These are phyloP conservation scores for Cetoscarus ocellatus DNA, from an alignment of 2,797 vertebrate species.

Conservation along the genomic window DNA sequence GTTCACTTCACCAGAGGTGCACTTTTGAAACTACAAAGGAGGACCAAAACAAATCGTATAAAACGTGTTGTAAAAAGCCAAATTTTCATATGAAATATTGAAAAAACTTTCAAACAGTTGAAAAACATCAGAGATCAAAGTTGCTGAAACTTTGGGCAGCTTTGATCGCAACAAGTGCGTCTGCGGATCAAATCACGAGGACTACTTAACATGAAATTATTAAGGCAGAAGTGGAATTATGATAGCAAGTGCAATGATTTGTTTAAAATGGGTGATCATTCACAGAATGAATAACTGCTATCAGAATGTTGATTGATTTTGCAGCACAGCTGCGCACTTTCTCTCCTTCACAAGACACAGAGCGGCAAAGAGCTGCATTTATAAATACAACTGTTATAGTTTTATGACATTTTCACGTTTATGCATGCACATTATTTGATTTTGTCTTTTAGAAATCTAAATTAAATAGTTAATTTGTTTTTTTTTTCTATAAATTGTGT, in stretches of 20 bases:
- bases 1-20: too few species aligned
- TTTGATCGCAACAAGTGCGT: conserved; percentile 59
- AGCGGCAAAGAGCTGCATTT: conserved; percentile 12
- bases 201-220: conserved; percentile 15
- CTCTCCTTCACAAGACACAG: conserved; percentile 17
- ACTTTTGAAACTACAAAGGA: conserved; percentile 13
- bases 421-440: background rate
- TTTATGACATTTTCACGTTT: conserved; percentile 21
- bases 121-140: background rate
- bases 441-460: conserved; percentile 1
- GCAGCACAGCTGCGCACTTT: conserved; percentile 41
- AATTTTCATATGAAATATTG: background rate
- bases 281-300: conserved; percentile 39
- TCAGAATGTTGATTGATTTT: conserved; percentile 42
- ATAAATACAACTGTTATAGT: conserved; percentile 25
- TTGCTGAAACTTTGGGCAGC: conserved; percentile 25
- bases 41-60: too few species aligned
- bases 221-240: conserved; percentile 12
- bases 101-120: background rate
- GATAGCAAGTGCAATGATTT: conserved; percentile 33
- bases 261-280: conserved; percentile 35
- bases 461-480: conserved; percentile 9
- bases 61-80: background rate
- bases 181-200: conserved; percentile 28
- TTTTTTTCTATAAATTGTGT: conserved; percentile 31